These are phyloP conservation scores for Semotilus atromaculatus DNA, from an alignment of 2,797 vertebrate species.

Conservation along the genomic window DNA sequence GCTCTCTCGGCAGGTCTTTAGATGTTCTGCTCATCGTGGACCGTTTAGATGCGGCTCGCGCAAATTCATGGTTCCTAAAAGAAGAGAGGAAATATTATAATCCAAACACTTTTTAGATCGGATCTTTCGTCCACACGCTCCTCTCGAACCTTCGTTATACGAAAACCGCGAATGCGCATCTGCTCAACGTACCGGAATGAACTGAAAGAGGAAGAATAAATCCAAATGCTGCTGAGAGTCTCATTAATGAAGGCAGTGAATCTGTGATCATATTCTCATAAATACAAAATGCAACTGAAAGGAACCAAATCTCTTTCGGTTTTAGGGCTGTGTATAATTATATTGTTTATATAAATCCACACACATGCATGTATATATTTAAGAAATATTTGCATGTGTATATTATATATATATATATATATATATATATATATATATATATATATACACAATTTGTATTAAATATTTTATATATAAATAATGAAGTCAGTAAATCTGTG, in stretches of 20 bases:
- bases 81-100: not conserved
- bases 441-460: too few relatives aligned
- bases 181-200: not conserved
- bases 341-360: too few relatives aligned
- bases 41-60: not conserved
- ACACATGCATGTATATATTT: too few relatives aligned
- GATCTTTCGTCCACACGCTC: not conserved
- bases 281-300: not conserved
- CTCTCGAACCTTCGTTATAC: too few relatives aligned
- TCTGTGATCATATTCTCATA: not conserved
- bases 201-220: not conserved
- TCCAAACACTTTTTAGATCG: not conserved
- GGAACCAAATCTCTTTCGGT: not conserved
- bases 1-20: conserved; percentile 8
- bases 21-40: conserved; percentile 26
- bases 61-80: conserved; percentile 40
- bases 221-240: not conserved
- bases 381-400: too few relatives aligned
- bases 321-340: too few relatives aligned
- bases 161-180: fast-evolving
- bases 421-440: too few relatives aligned
- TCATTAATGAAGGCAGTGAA: not conserved
- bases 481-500: not conserved
- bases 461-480: not conserved
- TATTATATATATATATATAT: too few relatives aligned